Base-by-base conservation (phyloP, 2,113 vertebrate species). In the Vulpes ferrilata region DNA sequence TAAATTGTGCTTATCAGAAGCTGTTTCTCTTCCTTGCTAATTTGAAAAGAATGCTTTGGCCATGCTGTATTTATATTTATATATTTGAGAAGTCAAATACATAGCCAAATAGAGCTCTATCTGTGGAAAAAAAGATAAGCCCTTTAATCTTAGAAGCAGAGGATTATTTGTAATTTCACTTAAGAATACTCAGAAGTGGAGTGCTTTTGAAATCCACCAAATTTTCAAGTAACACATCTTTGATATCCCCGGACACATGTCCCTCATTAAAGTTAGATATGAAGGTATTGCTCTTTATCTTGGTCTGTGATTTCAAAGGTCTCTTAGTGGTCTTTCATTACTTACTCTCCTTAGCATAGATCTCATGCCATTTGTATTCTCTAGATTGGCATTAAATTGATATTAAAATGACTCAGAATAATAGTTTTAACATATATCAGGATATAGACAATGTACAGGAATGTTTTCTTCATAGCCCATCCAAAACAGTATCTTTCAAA, bases 131-230 rank as follows among this genome's bases (percentile, higher is more conserved):
- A 86, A 80, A 55, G 25, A 62, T 7, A 38, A 0, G 3, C 3
- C 9, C 43, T 71, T 92, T 78, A 76, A 88, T 62, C 60, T 57
- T 69, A 32, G 43, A 93, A 64, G 13, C 23, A 35, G 0, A 79
- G 27, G 32, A n/a, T 17, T 78, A 57, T 2, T 65, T n/a, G 20
- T 30, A 51, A 92, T 90, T 81, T 90, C 38, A 71, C 92, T 95
- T 73, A 84, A 48, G 79, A 90, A 82, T n/a, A 87, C 12, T 95
- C 16, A 85, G 90, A 94, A 94, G 19, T 16, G 53, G 15, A 88
- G 15, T 76, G 93, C 43, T 78, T 90, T 81, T 79, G 55, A 69
- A 93, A 96, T 23, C 32, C 32, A 92, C 74, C 76, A 82, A 76
- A 94, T 78, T 82, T 85, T 65, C 64, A 85, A 96, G 85, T 30